Evolutionary conservation across 2,797 vertebrate genomes (phyloP), one percentile per base, ranked within the genome.

Genomic region (Setipinna tenuifilis): DNA sequence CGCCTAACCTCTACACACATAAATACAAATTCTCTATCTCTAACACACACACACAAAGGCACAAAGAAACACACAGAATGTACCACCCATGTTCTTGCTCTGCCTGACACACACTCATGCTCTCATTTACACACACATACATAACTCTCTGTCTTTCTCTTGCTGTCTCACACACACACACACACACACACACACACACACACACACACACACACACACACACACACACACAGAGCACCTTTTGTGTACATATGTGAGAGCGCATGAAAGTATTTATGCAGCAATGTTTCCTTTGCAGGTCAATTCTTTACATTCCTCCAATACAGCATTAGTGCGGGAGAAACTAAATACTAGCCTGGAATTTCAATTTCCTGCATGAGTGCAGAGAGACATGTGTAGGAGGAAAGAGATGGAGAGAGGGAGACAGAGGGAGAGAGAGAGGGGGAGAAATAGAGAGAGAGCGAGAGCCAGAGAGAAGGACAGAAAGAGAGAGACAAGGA

Each of bases 321-420:
- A 82, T 25, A 6, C 21, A 59, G 23, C 83, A 85, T 82, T 88
- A 78, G 81, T 62, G 65, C 75, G 25, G 21, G 58, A 86, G 88
- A 57, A 57, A 86, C 23, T 35, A 88, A 88, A 88, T 62, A 88
- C 82, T 65, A 54, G 80, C 41, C 58, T 82, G 83, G 83, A 87
- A 87, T 87, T 85, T 87, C 88, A 82, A 86, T 88, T 89, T 90
- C 89, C 87, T 90, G 88, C 83, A 86, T 62, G 85, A 87, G 46
- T 82, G 84, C 54, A 85, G 83, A 65, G 46, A 83, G 85, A 78
- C 83, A 54, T 81, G 75, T 50, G 58, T 48, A 41, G 71, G 35
- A 78, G 71, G 31, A 41, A 10, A 44, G 65, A 31, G 19, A 59
- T 11, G 6, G 23, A 31, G 62, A 75, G 16, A 35, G 28, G 2